Evolutionary conservation across 35 echinoderm and acorn worm genomes (phyloP).

Genomic region (Heliocidaris tuberculata): DNA sequence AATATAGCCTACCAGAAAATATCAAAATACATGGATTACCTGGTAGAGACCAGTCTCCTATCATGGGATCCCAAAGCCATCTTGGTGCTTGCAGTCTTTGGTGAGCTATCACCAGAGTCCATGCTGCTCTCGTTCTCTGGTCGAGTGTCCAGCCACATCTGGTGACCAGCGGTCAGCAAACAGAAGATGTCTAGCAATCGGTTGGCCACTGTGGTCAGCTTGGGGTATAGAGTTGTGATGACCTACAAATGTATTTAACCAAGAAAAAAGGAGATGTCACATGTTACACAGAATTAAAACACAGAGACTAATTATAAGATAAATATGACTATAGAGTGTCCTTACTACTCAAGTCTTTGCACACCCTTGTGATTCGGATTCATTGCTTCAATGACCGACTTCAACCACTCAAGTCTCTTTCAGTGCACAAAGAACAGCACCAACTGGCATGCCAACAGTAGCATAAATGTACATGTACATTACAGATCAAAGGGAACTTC

Average conservation of each 20-base stretch:
- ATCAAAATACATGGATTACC: slow-evolving; percentile 34
- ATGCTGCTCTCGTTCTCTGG: background rate
- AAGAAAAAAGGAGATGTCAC: background rate
- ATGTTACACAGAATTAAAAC: background rate
- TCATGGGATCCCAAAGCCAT: slow-evolving; percentile 35
- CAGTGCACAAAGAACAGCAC: too few species aligned
- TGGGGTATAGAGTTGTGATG: slow-evolving; percentile 70
- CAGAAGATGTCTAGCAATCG: slow-evolving; percentile 85
- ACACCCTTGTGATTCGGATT: too few species aligned
- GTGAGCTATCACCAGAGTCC: slow-evolving; percentile 10
- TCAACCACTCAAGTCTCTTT: too few species aligned
- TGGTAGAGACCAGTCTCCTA: slow-evolving; percentile 73
- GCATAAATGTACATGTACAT: too few species aligned
- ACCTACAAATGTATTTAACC: slow-evolving; percentile 56
- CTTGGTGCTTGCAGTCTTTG: slow-evolving; percentile 33
- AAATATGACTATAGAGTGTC: too few species aligned
- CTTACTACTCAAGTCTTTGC: too few species aligned
- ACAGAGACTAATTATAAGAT: background rate
- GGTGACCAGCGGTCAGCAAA: slow-evolving; percentile 74
- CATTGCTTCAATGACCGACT: too few species aligned
- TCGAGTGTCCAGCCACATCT: slow-evolving; percentile 26
- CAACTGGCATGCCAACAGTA: too few species aligned
- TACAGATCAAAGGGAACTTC: too few species aligned
- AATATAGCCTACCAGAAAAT: too few species aligned
- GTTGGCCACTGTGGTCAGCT: slow-evolving; percentile 63